Percentiles rank a stretch among this genome's conserved stretches.
phyloP scores from a whole-genome alignment of 2,797 vertebrate genomes.

The Typhlichthys eigenmanni region DNA sequence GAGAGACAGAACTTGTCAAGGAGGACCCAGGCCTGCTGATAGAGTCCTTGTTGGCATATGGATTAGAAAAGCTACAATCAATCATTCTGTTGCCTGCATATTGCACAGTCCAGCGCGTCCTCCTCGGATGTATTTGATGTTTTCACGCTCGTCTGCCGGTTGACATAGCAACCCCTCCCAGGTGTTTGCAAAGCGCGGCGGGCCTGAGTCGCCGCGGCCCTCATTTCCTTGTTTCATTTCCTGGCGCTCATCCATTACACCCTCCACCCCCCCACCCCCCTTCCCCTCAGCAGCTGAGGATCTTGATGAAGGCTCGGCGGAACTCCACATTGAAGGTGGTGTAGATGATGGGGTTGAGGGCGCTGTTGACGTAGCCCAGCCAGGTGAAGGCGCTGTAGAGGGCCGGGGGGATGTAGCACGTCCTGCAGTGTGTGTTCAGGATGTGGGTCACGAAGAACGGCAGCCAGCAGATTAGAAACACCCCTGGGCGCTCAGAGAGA shows the following conservation, averaged over 20 bases:
- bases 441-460: conserved; percentile 95
- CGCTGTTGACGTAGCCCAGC: conserved; percentile 94
- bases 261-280: background rate
- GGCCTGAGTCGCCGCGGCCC: background rate
- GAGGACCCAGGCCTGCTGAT: too few relatives aligned
- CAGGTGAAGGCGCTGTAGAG: conserved; percentile 92
- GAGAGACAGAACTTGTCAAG: too few relatives aligned
- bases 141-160: too few relatives aligned
- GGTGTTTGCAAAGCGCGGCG: conserved; percentile 1
- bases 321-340: conserved; percentile 95
- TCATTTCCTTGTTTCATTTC: background rate
- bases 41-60: too few relatives aligned
- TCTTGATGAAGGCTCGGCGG: conserved; percentile 93
- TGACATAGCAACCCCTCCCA: background rate
- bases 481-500: conserved; percentile 71
- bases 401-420: conserved; percentile 82
- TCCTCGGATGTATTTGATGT: too few relatives aligned
- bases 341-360: conserved; percentile 93
- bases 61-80: too few relatives aligned
- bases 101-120: too few relatives aligned
- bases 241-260: background rate
- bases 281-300: conserved; percentile 85
- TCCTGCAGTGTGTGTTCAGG: conserved; percentile 89
- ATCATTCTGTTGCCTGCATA: too few relatives aligned
- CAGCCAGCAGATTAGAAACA: conserved; percentile 96